Evolutionary conservation across 2,113 vertebrate species (phyloP).

Genomic region (Hiodon tergisus): DNA sequence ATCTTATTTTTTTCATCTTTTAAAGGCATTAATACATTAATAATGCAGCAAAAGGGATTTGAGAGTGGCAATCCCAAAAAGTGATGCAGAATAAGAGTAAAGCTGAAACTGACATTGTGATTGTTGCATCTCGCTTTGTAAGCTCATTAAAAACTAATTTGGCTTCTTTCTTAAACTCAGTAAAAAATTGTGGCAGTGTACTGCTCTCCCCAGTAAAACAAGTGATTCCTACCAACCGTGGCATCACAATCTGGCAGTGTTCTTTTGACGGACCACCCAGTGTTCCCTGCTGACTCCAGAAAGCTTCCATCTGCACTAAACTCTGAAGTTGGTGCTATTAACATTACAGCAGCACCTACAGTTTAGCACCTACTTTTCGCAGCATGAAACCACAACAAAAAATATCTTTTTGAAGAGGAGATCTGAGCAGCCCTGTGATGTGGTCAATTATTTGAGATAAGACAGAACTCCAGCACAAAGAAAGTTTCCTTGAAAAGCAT

Average conservation of each 20-base stretch:
- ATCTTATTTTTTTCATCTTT: too few species aligned
- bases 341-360: neutral
- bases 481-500: too few species aligned
- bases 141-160: conserved; percentile 1
- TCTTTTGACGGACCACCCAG: neutral
- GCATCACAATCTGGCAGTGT: neutral
- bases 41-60: neutral
- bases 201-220: neutral
- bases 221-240: conserved; percentile 1
- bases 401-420: too few species aligned
- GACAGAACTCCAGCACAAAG: too few species aligned
- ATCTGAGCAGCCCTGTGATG: neutral
- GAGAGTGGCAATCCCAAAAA: neutral
- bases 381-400: too few species aligned
- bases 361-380: neutral
- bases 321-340: neutral
- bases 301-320: neutral
- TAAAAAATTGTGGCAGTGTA: neutral
- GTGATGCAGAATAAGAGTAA: neutral
- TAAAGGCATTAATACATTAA: neutral
- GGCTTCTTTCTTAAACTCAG: neutral
- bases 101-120: neutral
- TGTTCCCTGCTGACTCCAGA: neutral
- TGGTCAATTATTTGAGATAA: neutral
- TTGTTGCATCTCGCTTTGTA: neutral